Conservation (phyloP, 2,797 vertebrate genomes). For the Cephalopachus bancanus region DNA sequence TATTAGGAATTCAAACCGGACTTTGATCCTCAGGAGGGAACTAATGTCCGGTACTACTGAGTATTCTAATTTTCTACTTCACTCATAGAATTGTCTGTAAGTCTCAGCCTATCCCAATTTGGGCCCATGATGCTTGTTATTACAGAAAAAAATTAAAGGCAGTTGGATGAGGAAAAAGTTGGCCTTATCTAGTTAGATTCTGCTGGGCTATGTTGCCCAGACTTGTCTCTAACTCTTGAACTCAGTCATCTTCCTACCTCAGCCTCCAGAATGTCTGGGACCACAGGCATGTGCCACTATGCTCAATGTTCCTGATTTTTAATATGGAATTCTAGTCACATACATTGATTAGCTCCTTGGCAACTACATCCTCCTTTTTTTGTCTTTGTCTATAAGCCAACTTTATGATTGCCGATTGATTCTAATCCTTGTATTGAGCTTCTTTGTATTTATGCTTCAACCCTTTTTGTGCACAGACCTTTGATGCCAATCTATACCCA, state of each 20-base stretch:
- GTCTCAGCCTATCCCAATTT: not conserved
- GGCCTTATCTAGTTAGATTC: not conserved
- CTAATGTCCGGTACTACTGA: not conserved
- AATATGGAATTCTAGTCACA: not conserved
- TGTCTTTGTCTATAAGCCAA: not conserved
- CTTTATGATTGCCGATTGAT: not conserved
- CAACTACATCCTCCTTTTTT: not conserved
- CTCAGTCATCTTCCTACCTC: not conserved
- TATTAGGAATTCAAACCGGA: not conserved
- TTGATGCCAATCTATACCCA: not conserved
- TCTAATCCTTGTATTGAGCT: not conserved
- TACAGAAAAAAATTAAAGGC: not conserved
- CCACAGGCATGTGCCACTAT: not conserved
- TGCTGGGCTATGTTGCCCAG: not conserved
- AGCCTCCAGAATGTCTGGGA: not conserved
- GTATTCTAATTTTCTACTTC: slow-evolving; percentile 5
- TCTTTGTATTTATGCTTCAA: not conserved
- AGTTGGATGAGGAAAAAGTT: not conserved
- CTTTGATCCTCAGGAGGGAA: not conserved
- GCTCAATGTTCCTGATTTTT: not conserved
- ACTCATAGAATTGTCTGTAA: not conserved
- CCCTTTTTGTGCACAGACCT: not conserved
- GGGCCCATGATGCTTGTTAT: not conserved
- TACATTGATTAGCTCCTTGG: not conserved
- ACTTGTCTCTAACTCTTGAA: not conserved